Evolutionary conservation across 1,140 invertebrate species (phyloP).

Genomic region (Zelostemma sp.): DNA sequence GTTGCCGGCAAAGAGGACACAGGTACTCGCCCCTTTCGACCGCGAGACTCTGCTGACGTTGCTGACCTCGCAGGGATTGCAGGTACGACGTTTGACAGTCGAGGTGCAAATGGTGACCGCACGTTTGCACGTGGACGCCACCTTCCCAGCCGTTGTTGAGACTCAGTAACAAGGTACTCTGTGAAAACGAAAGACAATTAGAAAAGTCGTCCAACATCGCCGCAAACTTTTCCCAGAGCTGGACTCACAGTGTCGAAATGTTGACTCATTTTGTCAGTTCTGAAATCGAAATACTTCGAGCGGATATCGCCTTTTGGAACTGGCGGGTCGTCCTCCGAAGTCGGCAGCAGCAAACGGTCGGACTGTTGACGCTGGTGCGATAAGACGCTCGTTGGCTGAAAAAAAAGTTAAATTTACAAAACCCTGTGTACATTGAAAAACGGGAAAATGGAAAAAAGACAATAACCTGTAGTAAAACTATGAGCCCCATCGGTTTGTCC

Average conservation of each 20-base stretch:
- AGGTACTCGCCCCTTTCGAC: slow-evolving; percentile 90
- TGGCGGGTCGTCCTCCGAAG: slow-evolving; percentile 74
- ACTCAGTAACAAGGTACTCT: slow-evolving; percentile 86
- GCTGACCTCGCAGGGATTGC: slow-evolving; percentile 81
- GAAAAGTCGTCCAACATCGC: no score
- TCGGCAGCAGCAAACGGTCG: slow-evolving; percentile 76
- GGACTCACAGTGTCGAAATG: slow-evolving; percentile 80
- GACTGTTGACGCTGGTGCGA: slow-evolving; percentile 78
- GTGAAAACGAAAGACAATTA: no score
- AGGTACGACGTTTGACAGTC: slow-evolving; percentile 93
- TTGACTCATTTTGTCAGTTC: slow-evolving; percentile 78
- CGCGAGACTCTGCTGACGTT: slow-evolving; percentile 79
- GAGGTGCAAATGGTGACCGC: slow-evolving; percentile 95
- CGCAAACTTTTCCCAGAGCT: no score
- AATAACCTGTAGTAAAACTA: slow-evolving; percentile 85
- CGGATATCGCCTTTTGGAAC: slow-evolving; percentile 73
- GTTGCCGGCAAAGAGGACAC: slow-evolving; percentile 93
- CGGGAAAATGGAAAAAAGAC: slow-evolving; percentile 48
- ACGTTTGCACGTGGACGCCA: slow-evolving; percentile 95
- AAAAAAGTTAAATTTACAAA: no score
- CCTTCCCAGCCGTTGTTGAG: slow-evolving; percentile 93
- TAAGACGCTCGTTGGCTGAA: slow-evolving; percentile 83
- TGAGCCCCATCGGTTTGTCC: slow-evolving; percentile 90
- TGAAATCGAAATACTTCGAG: slow-evolving; percentile 76
- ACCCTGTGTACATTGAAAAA: no score